phyloP scores from a whole-genome alignment of 2,797 vertebrate species.

The Philypnodon macrostomus region DNA sequence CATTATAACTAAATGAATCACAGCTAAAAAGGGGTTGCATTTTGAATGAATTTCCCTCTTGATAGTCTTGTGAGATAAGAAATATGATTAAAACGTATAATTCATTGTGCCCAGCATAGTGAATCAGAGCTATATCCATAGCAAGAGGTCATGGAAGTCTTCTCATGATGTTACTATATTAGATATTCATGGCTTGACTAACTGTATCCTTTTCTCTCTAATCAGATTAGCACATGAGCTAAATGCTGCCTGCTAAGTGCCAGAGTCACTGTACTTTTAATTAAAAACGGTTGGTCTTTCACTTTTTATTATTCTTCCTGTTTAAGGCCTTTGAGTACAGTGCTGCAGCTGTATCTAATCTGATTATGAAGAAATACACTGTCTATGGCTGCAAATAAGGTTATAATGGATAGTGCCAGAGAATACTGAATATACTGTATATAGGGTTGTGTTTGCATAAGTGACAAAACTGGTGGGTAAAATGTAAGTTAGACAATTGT shows the following conservation, averaged over 20 bases:
- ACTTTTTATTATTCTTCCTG: slow-evolving; percentile 56
- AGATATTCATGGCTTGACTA: slow-evolving; percentile 56
- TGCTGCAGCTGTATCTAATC: slow-evolving; percentile 28
- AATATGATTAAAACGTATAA: slow-evolving; percentile 67
- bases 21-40: slow-evolving; percentile 58
- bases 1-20: slow-evolving; percentile 64
- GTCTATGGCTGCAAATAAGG: slow-evolving; percentile 4
- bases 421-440: not conserved
- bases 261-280: slow-evolving; percentile 61
- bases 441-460: not conserved
- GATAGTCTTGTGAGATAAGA: slow-evolving; percentile 64
- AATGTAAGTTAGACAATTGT: too few species aligned
- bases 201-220: slow-evolving; percentile 64
- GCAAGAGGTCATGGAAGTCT: slow-evolving; percentile 23
- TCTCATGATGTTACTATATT: slow-evolving; percentile 40
- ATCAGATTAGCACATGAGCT: slow-evolving; percentile 68
- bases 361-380: slow-evolving; percentile 25
- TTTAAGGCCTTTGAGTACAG: slow-evolving; percentile 43
- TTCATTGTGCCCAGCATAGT: slow-evolving; percentile 62
- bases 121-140: slow-evolving; percentile 50
- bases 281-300: slow-evolving; percentile 56
- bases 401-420: slow-evolving; percentile 4
- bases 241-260: slow-evolving; percentile 48
- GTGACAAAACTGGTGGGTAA: too few species aligned
- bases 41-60: slow-evolving; percentile 70